Evolutionary conservation across 2,888 invertebrate genomes (phyloP).

Genomic region (Sympetrum striolatum): DNA sequence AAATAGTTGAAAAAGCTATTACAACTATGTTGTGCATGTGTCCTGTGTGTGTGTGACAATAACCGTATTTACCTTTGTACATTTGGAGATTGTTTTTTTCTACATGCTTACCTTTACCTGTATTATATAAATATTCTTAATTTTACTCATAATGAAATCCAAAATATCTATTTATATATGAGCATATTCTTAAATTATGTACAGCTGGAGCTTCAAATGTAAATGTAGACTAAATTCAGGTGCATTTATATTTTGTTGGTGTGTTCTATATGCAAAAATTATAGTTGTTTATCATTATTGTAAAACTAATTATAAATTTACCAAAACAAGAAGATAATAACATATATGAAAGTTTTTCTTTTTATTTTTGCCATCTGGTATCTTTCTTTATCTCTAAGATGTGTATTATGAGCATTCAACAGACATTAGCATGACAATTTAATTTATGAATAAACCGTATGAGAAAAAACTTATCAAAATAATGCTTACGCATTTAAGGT

Average conservation of each 20-base stretch:
- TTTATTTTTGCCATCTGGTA: neutral
- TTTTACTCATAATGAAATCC: conserved; percentile 34
- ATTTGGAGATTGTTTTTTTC: conserved; percentile 36
- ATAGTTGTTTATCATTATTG: conserved; percentile 35
- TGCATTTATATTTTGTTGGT: conserved; percentile 41
- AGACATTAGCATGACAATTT: no score
- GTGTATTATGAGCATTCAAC: no score
- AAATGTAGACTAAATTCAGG: conserved; percentile 18
- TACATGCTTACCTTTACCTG: conserved; percentile 36
- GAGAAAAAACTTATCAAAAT: no score
- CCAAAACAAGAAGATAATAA: conserved; percentile 4
- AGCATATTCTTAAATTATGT: conserved; percentile 38
- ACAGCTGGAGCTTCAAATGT: conserved; percentile 28
- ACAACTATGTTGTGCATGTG: conserved; percentile 10
- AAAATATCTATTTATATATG: conserved; percentile 22
- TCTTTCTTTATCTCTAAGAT: no score
- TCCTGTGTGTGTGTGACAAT: conserved; percentile 25
- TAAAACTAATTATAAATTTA: conserved; percentile 25
- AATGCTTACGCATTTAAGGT: no score
- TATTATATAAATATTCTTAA: conserved; percentile 34
- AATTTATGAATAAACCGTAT: no score
- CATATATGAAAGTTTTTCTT: neutral
- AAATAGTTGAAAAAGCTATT: conserved; percentile 16
- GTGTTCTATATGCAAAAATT: conserved; percentile 33
- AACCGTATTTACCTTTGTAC: conserved; percentile 27